These are phyloP conservation scores for Brachyrhaphis roseni DNA, from an alignment of 2,797 vertebrate species.

Conservation along the genomic window DNA sequence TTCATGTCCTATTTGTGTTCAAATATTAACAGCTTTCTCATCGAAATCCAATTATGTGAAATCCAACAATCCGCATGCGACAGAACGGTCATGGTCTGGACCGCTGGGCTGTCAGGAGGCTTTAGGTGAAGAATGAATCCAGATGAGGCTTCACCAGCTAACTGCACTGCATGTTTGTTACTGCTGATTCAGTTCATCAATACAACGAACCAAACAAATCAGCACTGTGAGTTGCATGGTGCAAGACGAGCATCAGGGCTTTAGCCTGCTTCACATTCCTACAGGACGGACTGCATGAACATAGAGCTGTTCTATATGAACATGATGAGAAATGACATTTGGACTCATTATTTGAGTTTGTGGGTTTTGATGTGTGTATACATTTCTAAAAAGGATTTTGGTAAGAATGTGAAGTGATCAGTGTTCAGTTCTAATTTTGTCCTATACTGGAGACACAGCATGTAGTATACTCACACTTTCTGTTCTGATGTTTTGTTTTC, in stretches of 20 bases:
- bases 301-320: neutral
- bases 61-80: neutral
- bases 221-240: neutral
- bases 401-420: neutral
- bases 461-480: neutral
- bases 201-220: neutral
- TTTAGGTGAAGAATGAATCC: neutral
- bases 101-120: neutral
- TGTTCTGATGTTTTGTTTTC: neutral
- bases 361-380: neutral
- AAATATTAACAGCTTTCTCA: too few relatives aligned
- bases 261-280: neutral
- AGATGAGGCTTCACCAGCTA: neutral
- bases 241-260: neutral
- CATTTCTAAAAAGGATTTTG: neutral
- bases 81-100: neutral
- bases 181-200: neutral
- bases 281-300: neutral
- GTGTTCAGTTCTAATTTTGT: neutral
- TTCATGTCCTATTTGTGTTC: too few relatives aligned
- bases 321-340: neutral
- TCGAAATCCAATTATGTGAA: too few relatives aligned
- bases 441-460: neutral
- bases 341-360: neutral
- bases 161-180: neutral